Base-by-base conservation (phyloP, 1,140 invertebrate species). In the Cepaea nemoralis region DNA sequence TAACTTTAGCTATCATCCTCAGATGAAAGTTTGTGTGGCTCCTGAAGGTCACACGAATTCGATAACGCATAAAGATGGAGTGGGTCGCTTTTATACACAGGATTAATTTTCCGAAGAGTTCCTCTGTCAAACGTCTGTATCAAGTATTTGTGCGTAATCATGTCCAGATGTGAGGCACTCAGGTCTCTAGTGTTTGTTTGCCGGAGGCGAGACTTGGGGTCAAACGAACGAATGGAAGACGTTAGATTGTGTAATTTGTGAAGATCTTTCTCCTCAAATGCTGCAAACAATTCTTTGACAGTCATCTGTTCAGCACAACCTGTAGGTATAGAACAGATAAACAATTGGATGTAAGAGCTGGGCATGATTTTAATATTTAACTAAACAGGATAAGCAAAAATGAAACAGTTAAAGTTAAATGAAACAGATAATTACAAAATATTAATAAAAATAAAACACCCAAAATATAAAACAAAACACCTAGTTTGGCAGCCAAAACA, bases 221-320 rank as follows among this genome's bases (percentile, higher is more conserved):
- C 79, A 80, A 87, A 86, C 3, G 75, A 75, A 31, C 83, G 79
- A 39, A 88, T 86, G 33, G 87, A 83, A 39, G 79, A 45, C 24
- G 82, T 79, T 14, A 88, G 63, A 16, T 63, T 66, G 19, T 85
- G 70, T 48, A 88, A 75, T 24, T 63, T 84, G 40, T 84, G 59
- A 55, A 85, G 79, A 82, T 87, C 84, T 24, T 77, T 83, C 19
- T 85, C 83, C 73, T 88, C 87, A 81, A 87, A 86, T 19, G 87
- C 86, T 50, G 85, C 77, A 77, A 87, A 85, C 37, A 88, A 76
- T 10, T 85, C 83, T 70, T 83, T 63, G 22, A 87, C 82, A 27
- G 50, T 80, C 22, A 79, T 77, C 27, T 73, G 37, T 31, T 27
- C 27, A 33, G 14, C 59, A 40, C 59, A 33, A 19, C 59, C 76